Base-by-base conservation (phyloP, 2,888 invertebrate genomes). In the Apamea monoglypha region DNA sequence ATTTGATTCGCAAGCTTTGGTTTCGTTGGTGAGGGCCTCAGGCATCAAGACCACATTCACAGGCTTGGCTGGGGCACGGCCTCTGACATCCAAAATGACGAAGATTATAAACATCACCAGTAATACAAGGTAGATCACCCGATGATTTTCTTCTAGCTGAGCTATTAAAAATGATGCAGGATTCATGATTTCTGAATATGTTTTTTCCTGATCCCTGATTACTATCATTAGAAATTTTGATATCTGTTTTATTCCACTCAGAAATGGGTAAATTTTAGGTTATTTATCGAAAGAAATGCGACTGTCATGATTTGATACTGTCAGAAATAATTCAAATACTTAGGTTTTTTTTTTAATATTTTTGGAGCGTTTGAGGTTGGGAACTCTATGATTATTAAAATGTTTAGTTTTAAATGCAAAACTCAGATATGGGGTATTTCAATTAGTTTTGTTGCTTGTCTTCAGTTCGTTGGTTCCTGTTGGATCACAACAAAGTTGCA, bases 41-140 rank as follows among this genome's bases (percentile, higher is more conserved):
- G 83, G 68, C 14, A 36, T 25, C 29, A 21, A 1, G 18, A 36
- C 32, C 12, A 71, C 36, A 36, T 66, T 71, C 1, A 53, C 61
- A 7, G 40, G 16, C 47, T 83, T 86, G 10, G 61, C 36, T 29
- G 50, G 40, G 7, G 29, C 8, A 14, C 83, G 64, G 21, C 64
- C 50, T 18, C 64, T 83, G 12, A 84, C 44, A 68, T 89, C 89
- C 18, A 87, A 29, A 8, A 89, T 1, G 2, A 89, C 50, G 7
- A 90, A 79, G 8, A 85, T 47, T n/a, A 88, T 66, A 47, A 89
- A 90, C 64, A 90, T 59, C 2, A 80, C 67, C 56, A 90, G 72
- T 36, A 89, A 8, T 0, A 89, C 0, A 0, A 90, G 47, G 40
- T 82, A 90, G 25, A 90, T 68, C 16, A 71, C n/a, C 32, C 61